These are phyloP conservation scores for Trachelus iudaicus DNA, from an alignment of 2,888 invertebrate genomes.

Conservation along the genomic window DNA sequence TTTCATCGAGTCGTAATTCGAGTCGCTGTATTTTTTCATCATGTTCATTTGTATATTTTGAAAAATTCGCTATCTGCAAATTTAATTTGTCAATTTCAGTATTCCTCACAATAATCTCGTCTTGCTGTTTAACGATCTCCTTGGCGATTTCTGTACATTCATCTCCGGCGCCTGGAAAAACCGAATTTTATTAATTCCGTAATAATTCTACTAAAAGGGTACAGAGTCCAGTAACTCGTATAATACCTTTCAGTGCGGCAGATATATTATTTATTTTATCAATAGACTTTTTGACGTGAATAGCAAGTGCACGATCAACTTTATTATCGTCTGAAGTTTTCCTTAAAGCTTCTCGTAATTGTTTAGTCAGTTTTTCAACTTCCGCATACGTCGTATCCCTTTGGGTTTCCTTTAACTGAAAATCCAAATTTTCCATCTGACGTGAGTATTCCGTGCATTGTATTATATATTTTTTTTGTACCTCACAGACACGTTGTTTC, in stretches of 20 bases:
- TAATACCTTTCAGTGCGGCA: constrained; percentile 38
- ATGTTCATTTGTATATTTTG: not conserved
- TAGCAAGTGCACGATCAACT: constrained; percentile 36
- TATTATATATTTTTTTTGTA: constrained; percentile 18
- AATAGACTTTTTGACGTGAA: constrained; percentile 36
- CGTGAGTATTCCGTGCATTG: constrained; percentile 16
- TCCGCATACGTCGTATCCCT: constrained; percentile 10
- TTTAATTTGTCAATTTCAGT: constrained; percentile 23
- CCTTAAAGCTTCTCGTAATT: constrained; percentile 19
- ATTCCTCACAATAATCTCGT: constrained; percentile 33
- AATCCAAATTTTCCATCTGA: constrained; percentile 22
- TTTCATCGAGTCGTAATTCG: constrained; percentile 3
- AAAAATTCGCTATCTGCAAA: constrained; percentile 4
- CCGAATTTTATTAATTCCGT: not conserved
- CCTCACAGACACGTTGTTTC: not conserved
- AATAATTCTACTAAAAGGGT: not conserved
- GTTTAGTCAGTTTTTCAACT: constrained; percentile 15
- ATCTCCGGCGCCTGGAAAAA: constrained; percentile 39
- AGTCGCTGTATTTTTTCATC: constrained; percentile 30
- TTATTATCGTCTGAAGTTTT: constrained; percentile 25
- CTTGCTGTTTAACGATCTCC: constrained; percentile 38
- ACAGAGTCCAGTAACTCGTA: not conserved
- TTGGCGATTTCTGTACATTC: constrained; percentile 27
- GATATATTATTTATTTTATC: constrained; percentile 35
- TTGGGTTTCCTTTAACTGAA: constrained; percentile 22